A percentile compares a stretch with the other conserved stretches of the same genome.
These are phyloP conservation scores for Xiphorhynchus erythropygius DNA, from an alignment of 2,797 vertebrate species.

Conservation along the genomic window DNA sequence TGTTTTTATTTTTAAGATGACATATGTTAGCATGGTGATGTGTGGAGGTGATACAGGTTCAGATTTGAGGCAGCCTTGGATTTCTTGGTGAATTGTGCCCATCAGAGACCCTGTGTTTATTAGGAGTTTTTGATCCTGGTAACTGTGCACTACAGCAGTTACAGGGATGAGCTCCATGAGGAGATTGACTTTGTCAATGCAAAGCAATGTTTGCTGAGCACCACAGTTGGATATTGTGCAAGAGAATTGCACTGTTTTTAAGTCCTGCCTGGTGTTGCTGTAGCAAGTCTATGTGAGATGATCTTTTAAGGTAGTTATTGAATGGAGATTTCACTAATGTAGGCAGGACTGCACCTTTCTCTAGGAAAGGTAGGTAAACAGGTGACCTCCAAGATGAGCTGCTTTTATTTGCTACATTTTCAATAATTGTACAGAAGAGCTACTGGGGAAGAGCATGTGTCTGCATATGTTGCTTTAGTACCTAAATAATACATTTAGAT, in stretches of 20 bases:
- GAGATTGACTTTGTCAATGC: neutral
- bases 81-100: accelerated
- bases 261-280: neutral
- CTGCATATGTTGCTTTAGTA: neutral
- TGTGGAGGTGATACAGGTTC: neutral
- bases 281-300: neutral
- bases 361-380: neutral
- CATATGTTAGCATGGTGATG: neutral
- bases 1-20: neutral
- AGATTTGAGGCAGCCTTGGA: neutral
- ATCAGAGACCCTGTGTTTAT: neutral
- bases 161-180: neutral
- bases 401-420: neutral
- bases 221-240: accelerated
- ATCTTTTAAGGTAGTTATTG: neutral
- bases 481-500: neutral
- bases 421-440: neutral
- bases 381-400: neutral
- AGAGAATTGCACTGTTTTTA: neutral
- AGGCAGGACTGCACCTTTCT: neutral
- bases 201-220: neutral
- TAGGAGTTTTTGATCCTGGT: neutral
- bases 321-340: neutral
- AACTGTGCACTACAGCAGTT: neutral
- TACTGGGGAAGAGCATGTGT: neutral